Base-by-base conservation (phyloP, 1,140 invertebrate genomes). In the Drosophila pseudoananassae region DNA sequence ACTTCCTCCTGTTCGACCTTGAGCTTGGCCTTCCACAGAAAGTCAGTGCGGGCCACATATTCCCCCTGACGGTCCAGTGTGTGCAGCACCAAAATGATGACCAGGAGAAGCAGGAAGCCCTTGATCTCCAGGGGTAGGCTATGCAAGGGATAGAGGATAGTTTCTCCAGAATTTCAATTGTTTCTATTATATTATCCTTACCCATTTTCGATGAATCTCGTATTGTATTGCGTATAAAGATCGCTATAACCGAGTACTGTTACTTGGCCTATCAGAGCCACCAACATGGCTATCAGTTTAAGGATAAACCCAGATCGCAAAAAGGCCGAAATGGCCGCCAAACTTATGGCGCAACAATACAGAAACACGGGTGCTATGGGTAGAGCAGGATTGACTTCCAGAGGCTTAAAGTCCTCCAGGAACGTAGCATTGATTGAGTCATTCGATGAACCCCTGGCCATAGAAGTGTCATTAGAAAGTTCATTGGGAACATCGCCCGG, bases 1-100 rank as follows among this genome's bases (percentile, higher is more conserved):
- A 98, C 97, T 89, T 98, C 97, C 77, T 98, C 97, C 91, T 98
- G 97, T 90, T 99, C 98, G 0, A 97, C 95, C 90, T 96, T 96
- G 0, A 98, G 92, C 92, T 97, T 97, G n/a, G 95, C 95, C 92
- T 97, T 97, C 97, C 98, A 98, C 0, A 98, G 92, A 91, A 97
- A 98, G 91, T 98, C 97, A 0, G 96, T 96, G 47, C 98, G 92
- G 0, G 97, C 96, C 0, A 96, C 96, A 75, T 96, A 97, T 91
- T 98, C 97, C 5, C 97, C 95, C 92, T 97, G 97, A 17, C 96
- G 92, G 87, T 98, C 97, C 46, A 98, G 92, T 4, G 97, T 94
- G 74, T 97, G 96, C 2, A 97, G 93, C 2, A 97, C 91, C 0
- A 94, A 90, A 1, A 95, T 93, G 3, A 96, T 93, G 14, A 96